Conservation (phyloP, 2,888 invertebrate genomes). For the Ashinkailepas kermadecensis region DNA sequence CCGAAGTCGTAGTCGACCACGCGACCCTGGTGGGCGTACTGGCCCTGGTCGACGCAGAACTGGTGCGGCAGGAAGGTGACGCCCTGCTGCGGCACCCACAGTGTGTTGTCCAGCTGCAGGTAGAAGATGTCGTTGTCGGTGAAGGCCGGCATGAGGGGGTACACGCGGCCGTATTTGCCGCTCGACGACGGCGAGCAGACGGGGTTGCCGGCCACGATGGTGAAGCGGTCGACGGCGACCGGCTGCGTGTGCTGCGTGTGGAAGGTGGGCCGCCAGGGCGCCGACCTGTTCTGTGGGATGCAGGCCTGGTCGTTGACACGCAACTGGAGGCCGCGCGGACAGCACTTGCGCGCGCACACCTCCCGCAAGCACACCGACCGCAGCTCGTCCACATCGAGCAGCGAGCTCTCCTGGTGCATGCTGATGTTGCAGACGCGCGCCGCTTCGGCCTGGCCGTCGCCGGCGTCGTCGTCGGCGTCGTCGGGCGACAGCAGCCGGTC, state of each 20-base stretch:
- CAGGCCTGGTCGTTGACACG: background rate
- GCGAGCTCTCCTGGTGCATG: background rate
- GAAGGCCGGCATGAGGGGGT: slow-evolving; percentile 49
- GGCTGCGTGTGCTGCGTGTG: background rate
- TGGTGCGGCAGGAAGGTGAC: slow-evolving; percentile 16
- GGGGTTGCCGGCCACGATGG: slow-evolving; percentile 28
- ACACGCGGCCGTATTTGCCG: slow-evolving; percentile 37
- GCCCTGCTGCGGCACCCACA: slow-evolving; percentile 46
- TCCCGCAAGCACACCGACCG: slow-evolving; percentile 24
- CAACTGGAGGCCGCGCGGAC: slow-evolving; percentile 15
- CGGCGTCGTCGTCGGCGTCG: background rate
- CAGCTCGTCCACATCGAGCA: background rate
- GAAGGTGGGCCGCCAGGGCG: slow-evolving; percentile 29
- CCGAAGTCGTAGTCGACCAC: slow-evolving; percentile 43
- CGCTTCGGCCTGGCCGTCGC: background rate
- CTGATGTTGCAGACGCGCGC: background rate
- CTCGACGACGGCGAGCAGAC: background rate
- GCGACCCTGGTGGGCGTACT: slow-evolving; percentile 38
- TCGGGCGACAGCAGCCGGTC: background rate
- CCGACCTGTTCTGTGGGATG: background rate
- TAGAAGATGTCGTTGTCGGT: slow-evolving; percentile 50
- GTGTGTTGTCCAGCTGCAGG: slow-evolving; percentile 52
- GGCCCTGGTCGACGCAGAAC: slow-evolving; percentile 47
- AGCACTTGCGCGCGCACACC: slow-evolving; percentile 33
- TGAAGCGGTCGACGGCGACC: background rate